Evolutionary conservation across 2,113 vertebrate genomes (phyloP), one percentile per base, ranked within the genome.

Genomic region (Eublepharis macularius): DNA sequence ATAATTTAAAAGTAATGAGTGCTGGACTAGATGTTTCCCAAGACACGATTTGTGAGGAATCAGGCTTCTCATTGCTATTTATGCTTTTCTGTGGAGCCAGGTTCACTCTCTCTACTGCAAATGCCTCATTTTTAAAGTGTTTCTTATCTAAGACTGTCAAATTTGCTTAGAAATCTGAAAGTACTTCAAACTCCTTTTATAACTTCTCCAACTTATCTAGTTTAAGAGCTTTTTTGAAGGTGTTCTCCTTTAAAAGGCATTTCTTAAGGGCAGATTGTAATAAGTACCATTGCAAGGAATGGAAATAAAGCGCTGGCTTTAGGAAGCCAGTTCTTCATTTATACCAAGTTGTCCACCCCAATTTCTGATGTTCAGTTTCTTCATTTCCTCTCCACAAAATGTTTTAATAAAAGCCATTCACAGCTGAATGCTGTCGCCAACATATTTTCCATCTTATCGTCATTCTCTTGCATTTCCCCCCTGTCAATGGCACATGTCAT

Each of bases 381-480:
- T 54, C 45, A 78, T 5, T 70, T 82, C 75, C 84, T 86, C 85
- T 54, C 76, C 84, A 10, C 0, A 0, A 41, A 87, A 34, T 39
- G 65, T 84, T 88, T 76, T 85, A 90, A 63, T 91, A 89, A 89
- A 72, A 95, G 90, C 91, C 80, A 16, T 80, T 91, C 76, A n/a
- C 78, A 87, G 85, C 91, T 80, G 86, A 72, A 89, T 88, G 90
- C 41, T 69, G 88, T 90, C 90, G 75, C 88, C 73, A 87, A 84
- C 88, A 92, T 95, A 90, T 94, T 94, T 94, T 89, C 90, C 90
- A 93, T 89, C 92, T 94, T 63, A 92, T 94, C 93, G 90, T 76
- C 87, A 82, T 91, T 91, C 82, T 92, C 80, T 68, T 72, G 47
- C 24, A 39, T 70, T 41, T 16, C 4, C 51, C 32, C 90, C 88